These are phyloP conservation scores for Odontomachus brunneus DNA, from an alignment of 1,140 invertebrate species.

Conservation along the genomic window DNA sequence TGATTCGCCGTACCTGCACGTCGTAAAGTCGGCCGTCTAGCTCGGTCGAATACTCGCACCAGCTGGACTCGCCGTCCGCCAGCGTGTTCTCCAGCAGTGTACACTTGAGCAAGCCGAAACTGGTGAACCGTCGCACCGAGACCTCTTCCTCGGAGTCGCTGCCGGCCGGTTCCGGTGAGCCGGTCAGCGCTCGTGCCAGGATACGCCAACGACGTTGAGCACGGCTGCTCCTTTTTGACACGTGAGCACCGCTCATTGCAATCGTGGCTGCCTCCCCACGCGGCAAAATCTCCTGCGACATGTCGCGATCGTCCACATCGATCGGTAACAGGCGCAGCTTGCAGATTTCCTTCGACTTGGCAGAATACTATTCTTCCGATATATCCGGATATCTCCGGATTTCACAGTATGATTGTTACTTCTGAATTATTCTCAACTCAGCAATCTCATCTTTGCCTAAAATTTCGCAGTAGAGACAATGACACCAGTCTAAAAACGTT, in stretches of 20 bases:
- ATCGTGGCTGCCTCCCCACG: not conserved
- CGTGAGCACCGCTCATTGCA: not conserved
- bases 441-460: not conserved
- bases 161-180: slow-evolving; percentile 80
- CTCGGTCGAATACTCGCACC: slow-evolving; percentile 86
- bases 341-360: not conserved
- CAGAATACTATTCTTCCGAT: not conserved
- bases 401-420: not conserved
- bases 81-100: slow-evolving; percentile 71
- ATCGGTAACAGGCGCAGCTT: slow-evolving; percentile 12
- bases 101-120: slow-evolving; percentile 86
- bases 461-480: not conserved
- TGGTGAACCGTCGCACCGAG: slow-evolving; percentile 87
- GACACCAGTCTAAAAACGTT: not conserved
- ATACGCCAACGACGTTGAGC: slow-evolving; percentile 90
- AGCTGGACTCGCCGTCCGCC: slow-evolving; percentile 75
- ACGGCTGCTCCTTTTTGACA: slow-evolving; percentile 64
- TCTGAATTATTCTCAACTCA: not conserved
- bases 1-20: slow-evolving; percentile 87
- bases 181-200: slow-evolving; percentile 88
- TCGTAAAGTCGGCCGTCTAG: slow-evolving; percentile 82
- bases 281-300: slow-evolving; percentile 44
- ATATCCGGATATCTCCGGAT: no score
- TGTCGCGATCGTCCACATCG: slow-evolving; percentile 22
- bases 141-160: slow-evolving; percentile 83